phyloP scores from a whole-genome alignment of 2,797 vertebrate genomes.

The Capromys pilorides region DNA sequence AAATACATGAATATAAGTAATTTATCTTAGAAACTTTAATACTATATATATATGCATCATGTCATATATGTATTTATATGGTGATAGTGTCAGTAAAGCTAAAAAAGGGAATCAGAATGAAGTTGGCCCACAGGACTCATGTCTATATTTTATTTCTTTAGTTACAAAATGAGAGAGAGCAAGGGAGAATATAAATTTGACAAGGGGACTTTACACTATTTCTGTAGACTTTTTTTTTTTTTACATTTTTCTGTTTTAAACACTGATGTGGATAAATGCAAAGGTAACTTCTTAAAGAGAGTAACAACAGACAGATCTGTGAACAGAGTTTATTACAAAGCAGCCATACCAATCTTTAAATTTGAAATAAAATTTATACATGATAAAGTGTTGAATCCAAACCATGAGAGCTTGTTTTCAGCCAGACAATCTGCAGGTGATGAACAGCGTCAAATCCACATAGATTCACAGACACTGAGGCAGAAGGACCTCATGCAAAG shows the following conservation, averaged over 20 bases:
- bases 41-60: too few species aligned
- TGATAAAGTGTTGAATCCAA: not conserved
- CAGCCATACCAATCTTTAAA: not conserved
- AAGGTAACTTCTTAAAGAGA: not conserved
- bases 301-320: not conserved
- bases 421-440: not conserved
- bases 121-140: not conserved
- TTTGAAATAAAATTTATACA: not conserved
- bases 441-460: fast-evolving
- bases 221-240: fast-evolving
- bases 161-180: not conserved
- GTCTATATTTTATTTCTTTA: not conserved
- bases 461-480: not conserved
- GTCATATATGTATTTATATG: not conserved
- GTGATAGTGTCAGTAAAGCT: not conserved
- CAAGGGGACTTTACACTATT: not conserved
- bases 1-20: not conserved
- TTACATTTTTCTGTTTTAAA: not conserved
- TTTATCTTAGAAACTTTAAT: not conserved
- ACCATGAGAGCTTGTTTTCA: not conserved
- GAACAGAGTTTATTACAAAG: not conserved
- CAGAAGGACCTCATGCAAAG: not conserved
- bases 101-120: not conserved
- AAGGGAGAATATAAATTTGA: not conserved
- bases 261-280: not conserved